phyloP scores from a whole-genome alignment of 2,113 vertebrate genomes.

The Neogale vison region DNA sequence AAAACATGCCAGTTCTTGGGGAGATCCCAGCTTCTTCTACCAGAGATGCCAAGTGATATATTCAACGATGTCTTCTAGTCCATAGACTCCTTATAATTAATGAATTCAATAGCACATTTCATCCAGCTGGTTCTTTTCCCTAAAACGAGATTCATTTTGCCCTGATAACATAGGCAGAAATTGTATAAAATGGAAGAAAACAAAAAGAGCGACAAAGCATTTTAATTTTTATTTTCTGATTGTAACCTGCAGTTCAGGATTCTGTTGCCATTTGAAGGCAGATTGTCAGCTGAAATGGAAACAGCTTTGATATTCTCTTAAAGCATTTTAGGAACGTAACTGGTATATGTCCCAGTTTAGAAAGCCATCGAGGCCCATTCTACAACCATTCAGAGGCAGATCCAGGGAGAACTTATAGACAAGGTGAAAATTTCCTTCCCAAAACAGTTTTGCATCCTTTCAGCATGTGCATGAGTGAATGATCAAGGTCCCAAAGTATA shows the following conservation, averaged over 20 bases:
- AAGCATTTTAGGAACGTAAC: not conserved
- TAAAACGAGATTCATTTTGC: not conserved
- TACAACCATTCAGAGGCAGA: not conserved
- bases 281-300: not conserved
- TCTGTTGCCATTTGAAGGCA: not conserved
- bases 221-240: not conserved
- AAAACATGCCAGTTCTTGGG: not conserved
- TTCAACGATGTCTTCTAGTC: not conserved
- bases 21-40: not conserved
- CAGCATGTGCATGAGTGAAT: not conserved
- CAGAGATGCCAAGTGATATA: not conserved
- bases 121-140: not conserved
- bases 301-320: not conserved
- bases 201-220: not conserved
- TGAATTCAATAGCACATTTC: not conserved
- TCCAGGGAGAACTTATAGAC: not conserved
- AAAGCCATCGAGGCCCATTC: not conserved
- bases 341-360: not conserved
- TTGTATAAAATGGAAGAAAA: not conserved
- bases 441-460: not conserved
- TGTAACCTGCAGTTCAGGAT: not conserved
- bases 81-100: not conserved
- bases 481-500: not conserved
- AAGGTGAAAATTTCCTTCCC: constrained; percentile 11
- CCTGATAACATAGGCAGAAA: not conserved